Conservation (phyloP, 2,113 vertebrate genomes). For the Anguilla japonica region DNA sequence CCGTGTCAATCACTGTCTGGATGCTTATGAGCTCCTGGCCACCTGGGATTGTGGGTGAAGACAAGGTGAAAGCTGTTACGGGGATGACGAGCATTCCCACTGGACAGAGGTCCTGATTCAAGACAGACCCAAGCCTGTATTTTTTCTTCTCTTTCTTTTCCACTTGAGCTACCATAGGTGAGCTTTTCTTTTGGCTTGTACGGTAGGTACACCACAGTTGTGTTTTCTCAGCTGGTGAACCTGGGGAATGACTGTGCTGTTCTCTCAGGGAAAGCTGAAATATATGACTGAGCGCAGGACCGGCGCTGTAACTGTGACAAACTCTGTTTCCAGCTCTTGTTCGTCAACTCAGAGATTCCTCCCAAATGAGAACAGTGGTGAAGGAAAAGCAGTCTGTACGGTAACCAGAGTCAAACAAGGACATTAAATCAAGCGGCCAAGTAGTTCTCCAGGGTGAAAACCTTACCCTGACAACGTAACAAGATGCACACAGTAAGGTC, state of each 20-base stretch:
- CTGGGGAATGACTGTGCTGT: background rate
- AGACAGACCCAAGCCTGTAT: background rate
- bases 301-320: background rate
- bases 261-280: background rate
- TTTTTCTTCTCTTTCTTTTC: background rate
- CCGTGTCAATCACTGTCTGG: background rate
- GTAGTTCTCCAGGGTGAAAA: background rate
- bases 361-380: background rate
- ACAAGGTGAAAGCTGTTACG: background rate
- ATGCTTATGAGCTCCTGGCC: background rate
- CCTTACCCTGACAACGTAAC: background rate
- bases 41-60: background rate
- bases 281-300: background rate
- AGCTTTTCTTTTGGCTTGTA: background rate
- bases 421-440: background rate
- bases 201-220: background rate
- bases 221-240: background rate
- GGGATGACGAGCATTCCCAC: background rate
- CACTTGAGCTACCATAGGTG: background rate
- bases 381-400: background rate
- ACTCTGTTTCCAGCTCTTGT: background rate
- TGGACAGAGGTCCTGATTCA: conserved; percentile 3
- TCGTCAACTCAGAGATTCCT: background rate
- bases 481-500: background rate
- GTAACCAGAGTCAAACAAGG: conserved; percentile 2